Evolutionary conservation across 2,888 invertebrate genomes (phyloP).

Genomic region (Apocheima hispidaria): DNA sequence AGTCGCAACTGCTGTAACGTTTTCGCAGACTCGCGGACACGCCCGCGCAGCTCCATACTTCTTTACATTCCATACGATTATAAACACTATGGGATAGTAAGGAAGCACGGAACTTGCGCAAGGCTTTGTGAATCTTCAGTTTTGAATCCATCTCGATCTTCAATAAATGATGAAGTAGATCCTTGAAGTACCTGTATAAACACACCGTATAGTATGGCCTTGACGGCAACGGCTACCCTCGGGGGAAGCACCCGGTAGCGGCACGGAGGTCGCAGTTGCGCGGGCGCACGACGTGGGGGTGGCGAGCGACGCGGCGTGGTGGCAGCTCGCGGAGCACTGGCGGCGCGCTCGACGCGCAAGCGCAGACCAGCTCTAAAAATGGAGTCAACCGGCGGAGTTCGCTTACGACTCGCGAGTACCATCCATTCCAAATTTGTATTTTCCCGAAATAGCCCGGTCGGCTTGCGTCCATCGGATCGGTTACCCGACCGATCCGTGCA

Average conservation of each 20-base stretch:
- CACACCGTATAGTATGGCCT: conserved; percentile 34
- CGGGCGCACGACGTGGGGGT: conserved; percentile 59
- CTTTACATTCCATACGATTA: conserved; percentile 98
- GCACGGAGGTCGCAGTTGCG: conserved; percentile 42
- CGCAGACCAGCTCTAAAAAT: conserved; percentile 86
- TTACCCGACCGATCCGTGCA: conserved; percentile 84
- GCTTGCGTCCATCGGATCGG: conserved; percentile 84
- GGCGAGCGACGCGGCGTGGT: conserved; percentile 80
- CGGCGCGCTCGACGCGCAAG: conserved; percentile 80
- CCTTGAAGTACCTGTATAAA: conserved; percentile 48
- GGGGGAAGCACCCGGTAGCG: conserved; percentile 53
- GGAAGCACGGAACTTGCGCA: conserved; percentile 96
- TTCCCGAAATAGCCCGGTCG: conserved; percentile 90
- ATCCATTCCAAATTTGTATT: conserved; percentile 93
- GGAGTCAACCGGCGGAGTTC: conserved; percentile 83
- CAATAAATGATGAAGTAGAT: conserved; percentile 38
- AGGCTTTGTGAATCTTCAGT: conserved; percentile 75
- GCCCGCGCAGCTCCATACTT: conserved; percentile 94
- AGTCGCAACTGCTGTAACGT: conserved; percentile 57
- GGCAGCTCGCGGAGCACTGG: conserved; percentile 81
- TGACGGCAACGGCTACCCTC: conserved; percentile 59
- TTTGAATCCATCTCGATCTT: conserved; percentile 55
- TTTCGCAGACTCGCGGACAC: conserved; percentile 66
- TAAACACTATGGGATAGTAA: conserved; percentile 96
- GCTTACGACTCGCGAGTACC: conserved; percentile 84